phyloP scores from a whole-genome alignment of 2,888 invertebrate species.

The Fragum whitleyi region DNA sequence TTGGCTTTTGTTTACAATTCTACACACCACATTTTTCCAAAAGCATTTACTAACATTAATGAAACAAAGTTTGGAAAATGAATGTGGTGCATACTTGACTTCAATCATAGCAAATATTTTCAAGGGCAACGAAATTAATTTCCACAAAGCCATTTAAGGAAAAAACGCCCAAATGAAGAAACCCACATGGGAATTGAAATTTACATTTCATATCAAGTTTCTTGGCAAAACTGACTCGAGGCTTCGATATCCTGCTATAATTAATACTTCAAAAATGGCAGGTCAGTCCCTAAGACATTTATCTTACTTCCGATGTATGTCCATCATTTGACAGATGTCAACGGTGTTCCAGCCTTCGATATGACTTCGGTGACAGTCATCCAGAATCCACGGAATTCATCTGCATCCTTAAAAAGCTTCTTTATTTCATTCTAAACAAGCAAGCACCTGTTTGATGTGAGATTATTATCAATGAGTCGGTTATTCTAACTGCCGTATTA shows the following conservation, averaged over 20 bases:
- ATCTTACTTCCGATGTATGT: slow-evolving; percentile 34
- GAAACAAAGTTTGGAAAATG: too few relatives aligned
- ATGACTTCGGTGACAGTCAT: slow-evolving; percentile 15
- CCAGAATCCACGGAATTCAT: slow-evolving; percentile 13
- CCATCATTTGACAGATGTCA: slow-evolving; percentile 30
- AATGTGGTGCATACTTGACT: too few relatives aligned
- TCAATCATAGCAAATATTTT: neutral
- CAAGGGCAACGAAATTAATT: slow-evolving; percentile 10
- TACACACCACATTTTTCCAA: too few relatives aligned
- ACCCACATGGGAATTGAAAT: slow-evolving; percentile 21
- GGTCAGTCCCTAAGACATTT: slow-evolving; percentile 28
- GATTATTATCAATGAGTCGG: slow-evolving; percentile 23
- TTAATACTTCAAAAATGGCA: slow-evolving; percentile 50
- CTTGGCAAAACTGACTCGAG: slow-evolving; percentile 27
- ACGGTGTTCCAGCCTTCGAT: neutral
- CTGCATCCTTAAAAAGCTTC: slow-evolving; percentile 26
- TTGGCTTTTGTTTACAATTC: too few relatives aligned
- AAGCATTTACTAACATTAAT: too few relatives aligned
- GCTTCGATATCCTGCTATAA: slow-evolving; percentile 40
- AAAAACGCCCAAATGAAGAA: slow-evolving; percentile 6
- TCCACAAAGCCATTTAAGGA: slow-evolving; percentile 15
- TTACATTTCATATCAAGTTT: slow-evolving; percentile 25
- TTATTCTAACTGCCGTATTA: slow-evolving; percentile 47
- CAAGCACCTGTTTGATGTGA: slow-evolving; percentile 27
- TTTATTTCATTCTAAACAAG: slow-evolving; percentile 19